Percentiles rank a stretch among this genome's conserved stretches.
Conservation (phyloP, 2,888 invertebrate genomes). For the Cantharis flavilabris region DNA sequence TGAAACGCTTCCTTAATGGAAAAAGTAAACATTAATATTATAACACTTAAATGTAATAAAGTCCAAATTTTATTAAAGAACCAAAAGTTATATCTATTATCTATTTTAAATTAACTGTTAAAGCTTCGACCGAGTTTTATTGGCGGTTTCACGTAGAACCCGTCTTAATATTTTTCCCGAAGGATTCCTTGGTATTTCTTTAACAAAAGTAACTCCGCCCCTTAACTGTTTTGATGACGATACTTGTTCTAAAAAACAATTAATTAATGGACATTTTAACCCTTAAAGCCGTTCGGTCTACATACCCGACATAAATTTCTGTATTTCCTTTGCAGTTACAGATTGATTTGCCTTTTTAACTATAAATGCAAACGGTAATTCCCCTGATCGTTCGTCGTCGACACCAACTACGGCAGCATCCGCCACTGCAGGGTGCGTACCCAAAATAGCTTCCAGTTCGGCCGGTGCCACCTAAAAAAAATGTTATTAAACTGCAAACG, state of each 20-base stretch:
- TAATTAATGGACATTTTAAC: background rate
- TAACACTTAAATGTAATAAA: background rate
- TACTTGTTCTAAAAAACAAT: conserved; percentile 41
- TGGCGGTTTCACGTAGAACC: conserved; percentile 58
- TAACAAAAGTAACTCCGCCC: conserved; percentile 70
- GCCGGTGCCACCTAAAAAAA: conserved; percentile 54
- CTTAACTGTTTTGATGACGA: conserved; percentile 67
- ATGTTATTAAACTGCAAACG: background rate
- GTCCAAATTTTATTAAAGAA: background rate
- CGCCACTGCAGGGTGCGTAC: conserved; percentile 59
- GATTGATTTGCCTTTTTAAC: conserved; percentile 50
- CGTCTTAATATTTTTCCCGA: conserved; percentile 72
- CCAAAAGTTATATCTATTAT: background rate
- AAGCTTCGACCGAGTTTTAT: conserved; percentile 47
- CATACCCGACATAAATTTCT: conserved; percentile 50
- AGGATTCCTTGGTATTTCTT: conserved; percentile 69
- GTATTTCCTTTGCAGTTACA: conserved; percentile 48
- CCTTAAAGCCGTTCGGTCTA: background rate
- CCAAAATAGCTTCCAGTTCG: conserved; percentile 64
- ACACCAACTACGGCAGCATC: conserved; percentile 67
- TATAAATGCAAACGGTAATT: conserved; percentile 59
- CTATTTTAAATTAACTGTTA: conserved; percentile 31
- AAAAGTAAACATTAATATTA: background rate
- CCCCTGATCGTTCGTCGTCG: conserved; percentile 58
- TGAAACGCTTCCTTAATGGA: background rate